Evolutionary conservation across 2,797 vertebrate genomes (phyloP).

Genomic region (Gadopsis marmoratus): DNA sequence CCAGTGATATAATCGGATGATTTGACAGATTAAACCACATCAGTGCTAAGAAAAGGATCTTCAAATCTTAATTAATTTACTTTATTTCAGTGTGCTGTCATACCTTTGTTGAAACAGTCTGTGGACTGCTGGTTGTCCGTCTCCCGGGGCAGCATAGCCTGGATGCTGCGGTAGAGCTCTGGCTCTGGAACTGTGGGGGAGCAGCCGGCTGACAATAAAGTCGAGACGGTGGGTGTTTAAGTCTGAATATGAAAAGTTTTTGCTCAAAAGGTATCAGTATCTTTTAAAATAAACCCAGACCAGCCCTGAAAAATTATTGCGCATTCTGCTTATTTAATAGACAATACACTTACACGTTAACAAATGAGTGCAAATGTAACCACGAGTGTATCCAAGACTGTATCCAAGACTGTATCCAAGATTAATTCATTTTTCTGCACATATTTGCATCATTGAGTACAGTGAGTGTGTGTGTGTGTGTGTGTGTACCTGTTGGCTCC

Average conservation of each 20-base stretch:
- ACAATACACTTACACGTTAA: not conserved
- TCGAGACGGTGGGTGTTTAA: not conserved
- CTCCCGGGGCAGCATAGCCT: slow-evolving; percentile 87
- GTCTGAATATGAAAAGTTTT: not conserved
- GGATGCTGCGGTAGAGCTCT: slow-evolving; percentile 91
- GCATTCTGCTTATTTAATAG: not conserved
- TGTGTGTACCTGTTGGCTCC: slow-evolving; percentile 74
- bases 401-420: too few relatives aligned
- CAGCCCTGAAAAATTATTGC: not conserved
- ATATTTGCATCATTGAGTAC: not conserved
- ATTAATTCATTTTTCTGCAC: not conserved
- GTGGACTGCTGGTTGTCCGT: slow-evolving; percentile 78
- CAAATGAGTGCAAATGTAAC: not conserved
- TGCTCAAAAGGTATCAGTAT: not conserved
- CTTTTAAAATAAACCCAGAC: not conserved
- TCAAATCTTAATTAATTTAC: not conserved
- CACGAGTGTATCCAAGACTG: not conserved
- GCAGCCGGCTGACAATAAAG: slow-evolving; percentile 50
- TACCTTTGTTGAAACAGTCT: slow-evolving; percentile 88
- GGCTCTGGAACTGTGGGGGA: slow-evolving; percentile 83
- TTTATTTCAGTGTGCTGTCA: not conserved
- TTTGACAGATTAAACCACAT: not conserved
- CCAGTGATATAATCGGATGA: not conserved
- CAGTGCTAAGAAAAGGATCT: not conserved
- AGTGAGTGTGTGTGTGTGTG: not conserved